Percentiles rank a stretch among this genome's conserved stretches.
Conservation (phyloP, 2,797 vertebrate species). For the Huso huso region DNA sequence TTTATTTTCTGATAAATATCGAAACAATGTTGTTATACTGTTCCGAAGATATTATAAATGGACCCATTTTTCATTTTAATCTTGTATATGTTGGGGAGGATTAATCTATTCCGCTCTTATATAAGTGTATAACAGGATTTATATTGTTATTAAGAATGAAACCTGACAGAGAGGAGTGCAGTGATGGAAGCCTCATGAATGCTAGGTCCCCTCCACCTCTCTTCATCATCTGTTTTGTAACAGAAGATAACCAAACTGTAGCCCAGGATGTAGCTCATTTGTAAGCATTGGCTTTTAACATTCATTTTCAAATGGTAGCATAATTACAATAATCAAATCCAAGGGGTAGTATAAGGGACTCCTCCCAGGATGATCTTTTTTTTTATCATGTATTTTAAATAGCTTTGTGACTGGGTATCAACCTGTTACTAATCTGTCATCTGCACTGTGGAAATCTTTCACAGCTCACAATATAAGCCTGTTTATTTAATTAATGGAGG, state of each 20-base stretch:
- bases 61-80: slow-evolving; percentile 27
- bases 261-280: too few species aligned
- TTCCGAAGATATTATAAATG: slow-evolving; percentile 22
- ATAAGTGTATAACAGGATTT: slow-evolving; percentile 28
- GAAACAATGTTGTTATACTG: slow-evolving; percentile 20
- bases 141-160: slow-evolving; percentile 20
- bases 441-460: too few species aligned
- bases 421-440: too few species aligned
- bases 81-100: slow-evolving; percentile 22
- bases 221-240: not conserved
- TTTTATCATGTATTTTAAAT: too few species aligned
- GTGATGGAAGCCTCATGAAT: slow-evolving; percentile 13
- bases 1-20: slow-evolving; percentile 28
- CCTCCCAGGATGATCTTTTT: too few species aligned
- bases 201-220: not conserved
- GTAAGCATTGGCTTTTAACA: too few species aligned
- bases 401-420: too few species aligned
- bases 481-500: not conserved
- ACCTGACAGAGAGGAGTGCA: slow-evolving; percentile 15
- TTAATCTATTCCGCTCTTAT: slow-evolving; percentile 26
- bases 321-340: too few species aligned
- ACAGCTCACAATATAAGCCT: not conserved
- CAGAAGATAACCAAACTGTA: too few species aligned
- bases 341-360: too few species aligned
- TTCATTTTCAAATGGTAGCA: too few species aligned